Percentiles rank a stretch among this genome's conserved stretches.
These are phyloP conservation scores for Calephelis virginiensis DNA, from an alignment of 1,140 invertebrate species.

Conservation along the genomic window DNA sequence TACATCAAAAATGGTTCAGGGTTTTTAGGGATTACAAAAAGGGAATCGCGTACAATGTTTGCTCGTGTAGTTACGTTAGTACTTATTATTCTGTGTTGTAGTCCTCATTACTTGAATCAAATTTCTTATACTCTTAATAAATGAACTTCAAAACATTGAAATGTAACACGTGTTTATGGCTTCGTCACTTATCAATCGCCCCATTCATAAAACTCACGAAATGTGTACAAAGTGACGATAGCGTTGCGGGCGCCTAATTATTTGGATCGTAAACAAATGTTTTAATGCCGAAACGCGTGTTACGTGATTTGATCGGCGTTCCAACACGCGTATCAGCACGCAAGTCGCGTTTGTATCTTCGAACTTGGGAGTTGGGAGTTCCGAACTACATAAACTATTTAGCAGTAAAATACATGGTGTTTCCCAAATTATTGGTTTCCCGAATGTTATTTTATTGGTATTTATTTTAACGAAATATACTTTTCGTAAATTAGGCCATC, in stretches of 20 bases:
- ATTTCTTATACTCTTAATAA: no score
- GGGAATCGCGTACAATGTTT: no score
- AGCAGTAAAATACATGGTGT: no score
- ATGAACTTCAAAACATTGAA: neutral
- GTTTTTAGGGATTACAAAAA: no score
- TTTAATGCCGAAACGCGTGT: slow-evolving; percentile 7
- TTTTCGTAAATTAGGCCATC: no score
- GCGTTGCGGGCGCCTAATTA: neutral
- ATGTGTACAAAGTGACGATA: neutral
- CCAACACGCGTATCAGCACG: slow-evolving; percentile 3
- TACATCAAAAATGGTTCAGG: no score
- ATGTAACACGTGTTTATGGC: neutral
- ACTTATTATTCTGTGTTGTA: no score
- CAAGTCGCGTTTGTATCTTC: neutral
- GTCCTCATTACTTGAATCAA: no score
- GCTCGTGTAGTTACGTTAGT: no score
- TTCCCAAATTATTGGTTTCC: no score
- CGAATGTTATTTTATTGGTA: no score
- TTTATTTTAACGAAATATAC: no score
- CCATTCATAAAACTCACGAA: neutral
- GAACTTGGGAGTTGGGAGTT: neutral
- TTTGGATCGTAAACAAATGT: slow-evolving; percentile 5
- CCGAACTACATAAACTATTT: neutral
- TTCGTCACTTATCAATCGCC: neutral
- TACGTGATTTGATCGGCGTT: slow-evolving; percentile 8